Conservation (phyloP, 2,113 vertebrate species). For the Lagopus leucura region DNA sequence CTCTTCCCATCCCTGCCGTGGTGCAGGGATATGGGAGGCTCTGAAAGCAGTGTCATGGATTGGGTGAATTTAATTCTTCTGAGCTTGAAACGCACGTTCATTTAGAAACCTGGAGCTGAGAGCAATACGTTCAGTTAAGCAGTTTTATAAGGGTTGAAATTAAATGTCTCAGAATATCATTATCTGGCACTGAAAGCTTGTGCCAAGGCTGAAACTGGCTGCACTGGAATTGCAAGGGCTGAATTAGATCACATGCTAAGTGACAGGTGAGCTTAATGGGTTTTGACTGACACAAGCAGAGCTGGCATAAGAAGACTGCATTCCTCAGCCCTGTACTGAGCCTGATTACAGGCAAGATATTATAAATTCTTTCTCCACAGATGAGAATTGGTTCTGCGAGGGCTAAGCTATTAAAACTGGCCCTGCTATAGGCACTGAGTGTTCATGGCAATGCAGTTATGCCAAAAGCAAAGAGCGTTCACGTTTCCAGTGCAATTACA, state of each 20-base stretch:
- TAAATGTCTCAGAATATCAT: neutral
- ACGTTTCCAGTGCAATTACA: neutral
- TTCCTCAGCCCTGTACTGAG: neutral
- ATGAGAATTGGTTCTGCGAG: neutral
- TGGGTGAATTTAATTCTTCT: neutral
- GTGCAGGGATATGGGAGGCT: neutral
- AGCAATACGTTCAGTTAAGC: neutral
- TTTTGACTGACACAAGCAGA: neutral
- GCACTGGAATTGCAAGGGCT: neutral
- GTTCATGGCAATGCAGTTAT: neutral
- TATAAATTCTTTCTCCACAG: neutral
- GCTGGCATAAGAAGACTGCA: neutral
- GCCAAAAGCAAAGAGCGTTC: neutral
- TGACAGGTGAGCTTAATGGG: neutral
- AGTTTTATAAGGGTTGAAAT: neutral
- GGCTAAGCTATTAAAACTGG: neutral
- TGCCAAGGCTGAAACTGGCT: neutral
- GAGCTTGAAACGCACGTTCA: neutral
- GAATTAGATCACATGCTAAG: neutral
- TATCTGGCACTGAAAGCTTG: neutral
- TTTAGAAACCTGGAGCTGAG: neutral
- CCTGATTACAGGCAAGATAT: neutral
- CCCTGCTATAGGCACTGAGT: accelerated
- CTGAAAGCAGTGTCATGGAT: accelerated
- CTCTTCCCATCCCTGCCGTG: neutral